Base-by-base conservation (phyloP, 2,797 vertebrate species). In the Vultur gryphus region DNA sequence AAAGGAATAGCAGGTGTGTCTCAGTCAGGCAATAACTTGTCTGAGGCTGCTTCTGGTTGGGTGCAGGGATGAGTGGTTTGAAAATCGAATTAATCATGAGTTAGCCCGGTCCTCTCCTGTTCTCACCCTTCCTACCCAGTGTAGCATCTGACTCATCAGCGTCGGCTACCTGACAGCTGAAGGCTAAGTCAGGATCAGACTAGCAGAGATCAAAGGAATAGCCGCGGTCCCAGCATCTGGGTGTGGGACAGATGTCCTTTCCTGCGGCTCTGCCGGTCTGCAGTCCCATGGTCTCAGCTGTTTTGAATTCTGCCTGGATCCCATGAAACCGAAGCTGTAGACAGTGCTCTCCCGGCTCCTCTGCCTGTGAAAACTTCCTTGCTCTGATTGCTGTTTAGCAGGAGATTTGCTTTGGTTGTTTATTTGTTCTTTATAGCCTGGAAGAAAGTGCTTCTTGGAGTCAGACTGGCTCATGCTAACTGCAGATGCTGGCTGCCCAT, bases 101-200 rank as follows among this genome's bases (percentile, higher is more conserved):
- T 81, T 94, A 95, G 65, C 71, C 33, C 0, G 4, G 41, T 91
- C 33, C 25, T 44, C 43, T 87, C n/a, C 78, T 67, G 49, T 94
- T 95, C 89, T 90, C 87, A 57, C 72, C 87, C 90, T 87, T 89
- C 83, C 69, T 79, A 43, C 64, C 51, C 66, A 46, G 58, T 16
- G 35, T 61, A 88, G 70, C 49, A 61, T 89, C 77, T 97, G 97
- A 97, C 84, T 97, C 95, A 97, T 18, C 39, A 11, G 62, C 13
- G 3, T 48, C 51, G 25, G 86, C 92, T 95, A 92, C 76, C 81
- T 95, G 93, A 83, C 62, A 89, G 92, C 81, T 96, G 87, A 91
- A 84, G 28, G 55, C 69, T 77, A 86, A 86, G 86, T 37, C 72
- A 84, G 86, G 46, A 90, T 94, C 85, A 91, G 62, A n/a, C 70